These are phyloP conservation scores for Galerucella calmariensis DNA, from an alignment of 2,888 invertebrate genomes.

Conservation along the genomic window DNA sequence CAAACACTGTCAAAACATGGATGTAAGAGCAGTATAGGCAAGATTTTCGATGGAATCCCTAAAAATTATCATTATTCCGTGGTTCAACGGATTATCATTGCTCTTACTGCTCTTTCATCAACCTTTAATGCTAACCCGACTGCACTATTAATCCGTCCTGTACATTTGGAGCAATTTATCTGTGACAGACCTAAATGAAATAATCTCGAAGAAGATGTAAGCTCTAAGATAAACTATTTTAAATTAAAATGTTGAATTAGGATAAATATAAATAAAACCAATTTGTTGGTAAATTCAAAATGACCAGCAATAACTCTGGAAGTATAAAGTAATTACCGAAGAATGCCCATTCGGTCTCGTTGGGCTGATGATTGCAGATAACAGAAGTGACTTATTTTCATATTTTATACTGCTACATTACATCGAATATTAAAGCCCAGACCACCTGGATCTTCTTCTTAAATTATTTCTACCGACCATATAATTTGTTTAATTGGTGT, in stretches of 20 bases:
- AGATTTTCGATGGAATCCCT: too few species aligned
- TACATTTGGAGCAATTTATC: too few species aligned
- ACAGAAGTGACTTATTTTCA: slow-evolving; percentile 15
- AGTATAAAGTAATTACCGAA: slow-evolving; percentile 43
- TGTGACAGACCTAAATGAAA: too few species aligned
- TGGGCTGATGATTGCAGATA: slow-evolving; percentile 21
- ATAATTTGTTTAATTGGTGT: slow-evolving; percentile 1
- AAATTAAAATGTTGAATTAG: neutral
- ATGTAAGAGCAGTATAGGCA: too few species aligned
- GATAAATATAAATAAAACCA: slow-evolving; percentile 16
- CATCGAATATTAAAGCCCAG: neutral
- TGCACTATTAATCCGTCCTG: too few species aligned
- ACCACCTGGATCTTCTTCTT: slow-evolving; percentile 5
- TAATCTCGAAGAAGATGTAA: too few species aligned
- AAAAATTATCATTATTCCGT: too few species aligned
- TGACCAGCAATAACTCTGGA: slow-evolving; percentile 35
- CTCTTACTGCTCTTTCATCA: too few species aligned
- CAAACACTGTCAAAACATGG: too few species aligned
- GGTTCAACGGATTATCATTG: too few species aligned
- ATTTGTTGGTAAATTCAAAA: slow-evolving; percentile 37
- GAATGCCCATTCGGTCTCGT: slow-evolving; percentile 36
- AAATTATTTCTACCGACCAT: neutral
- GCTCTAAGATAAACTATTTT: too few species aligned
- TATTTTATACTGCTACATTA: neutral
- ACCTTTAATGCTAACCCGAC: too few species aligned